These are phyloP conservation scores for Philonicus albiceps DNA, from an alignment of 2,888 invertebrate species.

Conservation along the genomic window DNA sequence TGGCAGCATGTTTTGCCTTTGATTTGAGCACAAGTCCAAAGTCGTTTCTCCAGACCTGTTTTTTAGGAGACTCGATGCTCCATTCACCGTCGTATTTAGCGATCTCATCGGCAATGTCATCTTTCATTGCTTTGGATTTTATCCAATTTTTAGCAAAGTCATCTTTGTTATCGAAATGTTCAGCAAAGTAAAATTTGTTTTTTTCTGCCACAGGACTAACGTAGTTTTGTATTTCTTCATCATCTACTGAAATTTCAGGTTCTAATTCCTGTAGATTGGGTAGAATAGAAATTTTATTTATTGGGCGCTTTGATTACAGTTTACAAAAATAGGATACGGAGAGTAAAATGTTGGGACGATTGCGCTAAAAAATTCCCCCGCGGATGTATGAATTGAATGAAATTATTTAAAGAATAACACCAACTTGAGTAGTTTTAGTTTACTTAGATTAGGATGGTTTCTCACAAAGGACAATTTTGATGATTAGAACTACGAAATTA, in stretches of 20 bases:
- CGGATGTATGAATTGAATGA: too few species aligned
- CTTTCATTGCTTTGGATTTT: constrained; percentile 90
- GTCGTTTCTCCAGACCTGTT: constrained; percentile 83
- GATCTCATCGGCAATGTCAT: constrained; percentile 84
- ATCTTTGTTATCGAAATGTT: constrained; percentile 83
- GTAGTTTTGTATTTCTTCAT: constrained; percentile 64
- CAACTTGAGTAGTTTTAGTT: too few species aligned
- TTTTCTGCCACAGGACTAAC: constrained; percentile 74
- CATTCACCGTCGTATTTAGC: constrained; percentile 93
- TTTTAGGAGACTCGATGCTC: constrained; percentile 78
- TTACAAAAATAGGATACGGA: too few species aligned
- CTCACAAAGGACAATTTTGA: too few species aligned
- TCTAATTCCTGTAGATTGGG: background rate
- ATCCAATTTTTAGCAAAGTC: constrained; percentile 83
- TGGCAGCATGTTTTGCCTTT: constrained; percentile 96
- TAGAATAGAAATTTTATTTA: background rate
- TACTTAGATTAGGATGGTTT: too few species aligned
- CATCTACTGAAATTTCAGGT: background rate
- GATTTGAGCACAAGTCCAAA: constrained; percentile 88
- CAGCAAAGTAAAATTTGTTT: constrained; percentile 76
- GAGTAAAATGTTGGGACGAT: too few species aligned
- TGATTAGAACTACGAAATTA: too few species aligned
- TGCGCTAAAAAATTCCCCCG: too few species aligned
- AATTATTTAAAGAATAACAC: too few species aligned
- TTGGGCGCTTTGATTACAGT: background rate